A percentile compares a stretch with the other conserved stretches of the same genome.
These are phyloP conservation scores for Thalassarche chlororhynchos DNA, from an alignment of 2,113 vertebrate genomes.

Conservation along the genomic window DNA sequence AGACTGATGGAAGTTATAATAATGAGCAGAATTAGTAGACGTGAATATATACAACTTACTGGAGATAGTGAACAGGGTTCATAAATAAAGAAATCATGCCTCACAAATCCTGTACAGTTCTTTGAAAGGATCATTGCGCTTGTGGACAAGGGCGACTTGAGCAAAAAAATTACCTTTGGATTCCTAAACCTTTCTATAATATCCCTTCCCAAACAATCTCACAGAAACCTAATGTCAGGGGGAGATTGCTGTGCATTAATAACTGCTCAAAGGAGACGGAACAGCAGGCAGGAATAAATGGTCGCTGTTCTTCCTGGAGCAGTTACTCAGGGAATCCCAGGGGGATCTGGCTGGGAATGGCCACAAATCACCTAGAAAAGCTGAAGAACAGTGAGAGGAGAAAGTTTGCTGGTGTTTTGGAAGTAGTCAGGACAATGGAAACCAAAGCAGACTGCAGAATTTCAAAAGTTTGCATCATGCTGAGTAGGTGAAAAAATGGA, in stretches of 20 bases:
- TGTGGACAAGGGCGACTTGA: constrained; percentile 26
- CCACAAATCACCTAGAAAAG: constrained; percentile 40
- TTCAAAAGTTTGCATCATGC: background rate
- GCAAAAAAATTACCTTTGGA: constrained; percentile 18
- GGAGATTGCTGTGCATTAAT: constrained; percentile 10
- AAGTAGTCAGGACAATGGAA: background rate
- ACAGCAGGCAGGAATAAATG: constrained; percentile 47
- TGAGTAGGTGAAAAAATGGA: background rate
- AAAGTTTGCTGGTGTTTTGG: background rate
- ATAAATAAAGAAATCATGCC: constrained; percentile 35
- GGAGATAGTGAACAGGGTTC: constrained; percentile 29
- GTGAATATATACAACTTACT: constrained; percentile 14
- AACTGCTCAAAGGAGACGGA: constrained; percentile 20
- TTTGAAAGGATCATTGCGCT: background rate
- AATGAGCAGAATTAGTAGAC: constrained; percentile 51
- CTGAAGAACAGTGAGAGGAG: background rate
- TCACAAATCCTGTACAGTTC: background rate
- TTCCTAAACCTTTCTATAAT: constrained; percentile 41
- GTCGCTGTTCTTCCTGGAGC: constrained; percentile 38
- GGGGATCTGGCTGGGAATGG: background rate
- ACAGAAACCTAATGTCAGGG: background rate
- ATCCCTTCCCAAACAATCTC: constrained; percentile 46
- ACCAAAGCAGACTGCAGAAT: background rate
- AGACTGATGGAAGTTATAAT: constrained; percentile 60
- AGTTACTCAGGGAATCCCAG: background rate